These are phyloP conservation scores for Chrysemys picta DNA, from an alignment of 2,113 vertebrate species.

Conservation along the genomic window DNA sequence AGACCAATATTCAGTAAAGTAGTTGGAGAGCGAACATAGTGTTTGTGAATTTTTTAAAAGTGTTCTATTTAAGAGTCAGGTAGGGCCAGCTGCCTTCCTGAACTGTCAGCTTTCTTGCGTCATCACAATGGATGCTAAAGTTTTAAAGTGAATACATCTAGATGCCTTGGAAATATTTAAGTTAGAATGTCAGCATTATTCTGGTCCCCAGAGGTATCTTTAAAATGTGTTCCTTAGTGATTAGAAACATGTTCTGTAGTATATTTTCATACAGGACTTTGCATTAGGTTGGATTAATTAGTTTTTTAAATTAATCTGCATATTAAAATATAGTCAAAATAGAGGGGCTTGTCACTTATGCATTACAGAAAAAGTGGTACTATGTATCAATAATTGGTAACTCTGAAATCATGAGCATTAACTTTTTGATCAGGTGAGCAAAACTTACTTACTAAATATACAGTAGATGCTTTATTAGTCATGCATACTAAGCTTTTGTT, in stretches of 20 bases:
- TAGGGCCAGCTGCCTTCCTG: neutral
- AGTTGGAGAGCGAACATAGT: neutral
- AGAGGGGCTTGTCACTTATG: neutral
- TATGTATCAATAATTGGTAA: accelerated
- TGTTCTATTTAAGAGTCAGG: neutral
- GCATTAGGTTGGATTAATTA: neutral
- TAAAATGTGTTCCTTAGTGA: neutral
- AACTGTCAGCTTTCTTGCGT: neutral
- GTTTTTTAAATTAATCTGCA: conserved; percentile 9
- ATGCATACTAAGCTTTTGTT: neutral
- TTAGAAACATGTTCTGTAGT: neutral
- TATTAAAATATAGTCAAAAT: neutral
- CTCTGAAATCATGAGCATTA: neutral
- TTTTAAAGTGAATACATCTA: neutral
- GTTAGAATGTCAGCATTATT: neutral
- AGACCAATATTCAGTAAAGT: neutral
- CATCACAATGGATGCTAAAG: neutral
- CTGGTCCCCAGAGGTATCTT: neutral
- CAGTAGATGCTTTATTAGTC: neutral
- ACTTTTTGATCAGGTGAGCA: neutral
- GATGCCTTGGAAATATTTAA: neutral
- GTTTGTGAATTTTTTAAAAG: neutral
- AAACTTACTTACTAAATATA: neutral
- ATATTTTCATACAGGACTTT: neutral
- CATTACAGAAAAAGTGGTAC: neutral